A percentile compares a stretch with the other conserved stretches of the same genome.
These are phyloP conservation scores for Nymphalis c-album DNA, from an alignment of 2,888 invertebrate species.

Conservation along the genomic window DNA sequence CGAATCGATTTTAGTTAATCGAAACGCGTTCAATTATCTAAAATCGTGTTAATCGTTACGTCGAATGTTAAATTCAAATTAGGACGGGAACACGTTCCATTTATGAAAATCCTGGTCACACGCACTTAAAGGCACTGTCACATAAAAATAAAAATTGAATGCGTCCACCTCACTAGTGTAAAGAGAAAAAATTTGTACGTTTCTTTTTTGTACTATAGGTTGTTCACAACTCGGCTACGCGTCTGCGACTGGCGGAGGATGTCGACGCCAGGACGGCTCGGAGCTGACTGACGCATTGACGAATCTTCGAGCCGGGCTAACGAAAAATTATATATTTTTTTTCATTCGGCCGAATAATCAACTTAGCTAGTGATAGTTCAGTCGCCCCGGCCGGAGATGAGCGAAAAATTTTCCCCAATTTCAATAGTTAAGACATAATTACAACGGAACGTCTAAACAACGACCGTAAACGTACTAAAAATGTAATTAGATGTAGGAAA, in stretches of 20 bases:
- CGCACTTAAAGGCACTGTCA: slow-evolving; percentile 70
- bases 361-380: slow-evolving; percentile 78
- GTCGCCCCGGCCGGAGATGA: slow-evolving; percentile 58
- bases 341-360: slow-evolving; percentile 75
- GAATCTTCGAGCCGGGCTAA: slow-evolving; percentile 74
- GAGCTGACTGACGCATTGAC: slow-evolving; percentile 77
- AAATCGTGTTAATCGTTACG: slow-evolving; percentile 50
- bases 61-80: slow-evolving; percentile 41
- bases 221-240: slow-evolving; percentile 72
- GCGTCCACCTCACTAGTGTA: slow-evolving; percentile 69
- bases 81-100: slow-evolving; percentile 53
- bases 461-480: slow-evolving; percentile 25
- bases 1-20: slow-evolving; percentile 63
- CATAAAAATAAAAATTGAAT: slow-evolving; percentile 55
- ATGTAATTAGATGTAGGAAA: slow-evolving; percentile 31
- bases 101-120: slow-evolving; percentile 50
- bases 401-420: slow-evolving; percentile 33
- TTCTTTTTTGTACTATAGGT: slow-evolving; percentile 75
- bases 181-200: slow-evolving; percentile 73
- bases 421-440: slow-evolving; percentile 50
- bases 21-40: slow-evolving; percentile 66
- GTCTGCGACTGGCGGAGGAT: slow-evolving; percentile 64
- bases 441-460: slow-evolving; percentile 10
- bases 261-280: slow-evolving; percentile 70
- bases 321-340: slow-evolving; percentile 77